Conservation (phyloP, 2,888 invertebrate species). For the Steinernema carpocapsae region DNA sequence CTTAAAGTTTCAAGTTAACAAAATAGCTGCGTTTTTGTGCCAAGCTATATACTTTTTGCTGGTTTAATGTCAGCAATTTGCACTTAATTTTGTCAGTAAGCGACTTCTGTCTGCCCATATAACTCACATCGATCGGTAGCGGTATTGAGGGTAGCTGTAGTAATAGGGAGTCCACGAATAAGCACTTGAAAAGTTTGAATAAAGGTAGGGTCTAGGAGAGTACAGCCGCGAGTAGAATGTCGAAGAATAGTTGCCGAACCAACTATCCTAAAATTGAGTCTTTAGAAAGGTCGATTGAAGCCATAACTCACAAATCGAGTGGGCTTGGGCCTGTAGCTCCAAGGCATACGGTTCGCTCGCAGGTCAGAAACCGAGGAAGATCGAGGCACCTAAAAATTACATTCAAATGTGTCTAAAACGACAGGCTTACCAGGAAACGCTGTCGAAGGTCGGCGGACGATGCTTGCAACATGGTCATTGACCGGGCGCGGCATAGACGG, state of each 20-base stretch:
- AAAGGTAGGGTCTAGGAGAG: conserved; percentile 6
- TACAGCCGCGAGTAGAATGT: neutral
- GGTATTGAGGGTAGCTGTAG: conserved; percentile 13
- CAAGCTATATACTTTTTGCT: no score
- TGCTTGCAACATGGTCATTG: conserved; percentile 19
- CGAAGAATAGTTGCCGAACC: conserved; percentile 20
- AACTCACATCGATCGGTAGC: conserved; percentile 18
- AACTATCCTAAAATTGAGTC: conserved; percentile 7
- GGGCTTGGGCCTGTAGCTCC: conserved; percentile 15
- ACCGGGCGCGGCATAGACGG: conserved; percentile 21
- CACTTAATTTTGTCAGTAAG: no score
- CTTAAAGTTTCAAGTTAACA: no score
- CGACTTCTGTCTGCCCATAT: neutral
- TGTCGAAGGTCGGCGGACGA: conserved; percentile 24
- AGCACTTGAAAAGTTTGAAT: conserved; percentile 28
- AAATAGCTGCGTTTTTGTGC: no score
- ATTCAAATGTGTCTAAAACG: no score
- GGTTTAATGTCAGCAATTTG: no score
- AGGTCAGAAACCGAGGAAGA: neutral
- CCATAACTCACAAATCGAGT: neutral
- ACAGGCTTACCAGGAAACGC: conserved; percentile 15
- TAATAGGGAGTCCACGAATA: conserved; percentile 17
- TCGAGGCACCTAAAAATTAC: neutral
- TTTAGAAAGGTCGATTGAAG: neutral
- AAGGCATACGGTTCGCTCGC: conserved; percentile 15